phyloP scores from a whole-genome alignment of 37 sponge, comb jelly and placozoan genomes.

The Mnemiopsis leidyi region DNA sequence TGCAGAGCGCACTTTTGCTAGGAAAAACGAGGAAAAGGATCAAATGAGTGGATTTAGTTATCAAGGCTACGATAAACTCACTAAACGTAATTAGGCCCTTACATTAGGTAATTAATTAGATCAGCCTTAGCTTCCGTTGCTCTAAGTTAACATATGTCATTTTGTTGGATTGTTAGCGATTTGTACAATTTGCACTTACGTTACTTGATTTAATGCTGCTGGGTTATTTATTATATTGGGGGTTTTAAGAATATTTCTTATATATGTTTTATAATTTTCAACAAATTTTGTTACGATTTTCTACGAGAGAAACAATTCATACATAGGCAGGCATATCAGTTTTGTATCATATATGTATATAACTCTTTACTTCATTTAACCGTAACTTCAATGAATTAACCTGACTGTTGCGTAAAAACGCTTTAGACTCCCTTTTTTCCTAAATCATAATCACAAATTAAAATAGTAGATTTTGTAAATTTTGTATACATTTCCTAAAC shows the following conservation, averaged over 20 bases:
- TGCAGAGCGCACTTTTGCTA: neutral
- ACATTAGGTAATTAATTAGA: neutral
- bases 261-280: neutral
- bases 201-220: neutral
- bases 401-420: no score
- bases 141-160: neutral
- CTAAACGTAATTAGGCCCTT: neutral
- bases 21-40: neutral
- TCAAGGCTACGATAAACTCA: neutral
- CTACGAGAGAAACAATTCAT: no score
- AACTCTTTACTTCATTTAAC: no score
- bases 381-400: no score
- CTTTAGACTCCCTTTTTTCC: no score
- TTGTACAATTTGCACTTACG: neutral
- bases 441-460: no score
- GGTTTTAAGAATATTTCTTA: neutral
- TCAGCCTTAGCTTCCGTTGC: neutral
- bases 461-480: no score
- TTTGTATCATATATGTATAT: neutral
- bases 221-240: neutral
- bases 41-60: neutral
- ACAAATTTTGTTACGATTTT: no score
- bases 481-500: no score
- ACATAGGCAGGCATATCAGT: no score
- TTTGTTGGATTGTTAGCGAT: neutral